phyloP scores from a whole-genome alignment of 2,113 vertebrate genomes.

The Micronycteris hirsuta region DNA sequence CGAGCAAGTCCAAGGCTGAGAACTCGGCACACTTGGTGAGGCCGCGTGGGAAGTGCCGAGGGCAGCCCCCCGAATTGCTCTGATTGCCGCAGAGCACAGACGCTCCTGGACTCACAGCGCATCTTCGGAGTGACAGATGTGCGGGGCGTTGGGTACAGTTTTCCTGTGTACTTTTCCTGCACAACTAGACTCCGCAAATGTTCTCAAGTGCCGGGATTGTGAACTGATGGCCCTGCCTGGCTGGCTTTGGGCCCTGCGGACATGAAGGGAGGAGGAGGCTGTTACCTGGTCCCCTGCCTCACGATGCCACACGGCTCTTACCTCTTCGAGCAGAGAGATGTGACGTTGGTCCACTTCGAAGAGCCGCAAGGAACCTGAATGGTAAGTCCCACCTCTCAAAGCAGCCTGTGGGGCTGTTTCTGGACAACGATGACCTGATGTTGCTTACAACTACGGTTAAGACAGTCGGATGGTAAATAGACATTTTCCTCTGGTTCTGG shows the following conservation, averaged over 20 bases:
- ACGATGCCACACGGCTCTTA: not conserved
- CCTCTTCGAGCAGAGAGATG: not conserved
- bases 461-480: not conserved
- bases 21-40: not conserved
- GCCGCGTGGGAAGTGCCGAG: not conserved
- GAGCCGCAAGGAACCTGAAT: not conserved
- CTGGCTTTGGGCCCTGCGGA: not conserved
- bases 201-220: not conserved
- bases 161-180: not conserved
- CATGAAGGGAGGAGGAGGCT: not conserved
- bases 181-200: not conserved
- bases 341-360: not conserved
- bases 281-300: not conserved
- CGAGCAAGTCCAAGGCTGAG: not conserved
- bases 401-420: not conserved
- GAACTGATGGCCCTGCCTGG: not conserved
- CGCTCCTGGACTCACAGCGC: not conserved
- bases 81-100: not conserved
- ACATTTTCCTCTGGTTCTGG: not conserved
- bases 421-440: not conserved
- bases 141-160: fast-evolving
- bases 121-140: not conserved
- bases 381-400: not conserved
- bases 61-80: not conserved
- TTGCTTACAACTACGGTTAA: not conserved